Evolutionary conservation across 2,888 invertebrate species (phyloP).

Genomic region (Drosophila subquinaria): DNA sequence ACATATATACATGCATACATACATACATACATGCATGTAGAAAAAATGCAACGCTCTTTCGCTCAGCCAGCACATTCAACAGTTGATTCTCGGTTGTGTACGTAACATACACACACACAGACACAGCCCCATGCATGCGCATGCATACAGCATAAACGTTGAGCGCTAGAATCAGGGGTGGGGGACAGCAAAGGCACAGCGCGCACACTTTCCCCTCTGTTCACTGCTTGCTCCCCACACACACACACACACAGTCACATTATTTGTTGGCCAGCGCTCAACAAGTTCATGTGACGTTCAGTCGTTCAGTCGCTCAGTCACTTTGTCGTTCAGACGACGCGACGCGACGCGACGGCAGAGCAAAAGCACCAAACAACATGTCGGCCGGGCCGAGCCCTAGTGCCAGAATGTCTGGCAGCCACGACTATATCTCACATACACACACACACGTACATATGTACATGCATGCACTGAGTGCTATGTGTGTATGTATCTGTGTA

Average conservation of each 20-base stretch:
- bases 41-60: conserved; percentile 69
- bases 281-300: conserved; percentile 47
- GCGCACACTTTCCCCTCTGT: conserved; percentile 21
- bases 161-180: conserved; percentile 32
- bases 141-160: conserved; percentile 35
- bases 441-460: conserved; percentile 20
- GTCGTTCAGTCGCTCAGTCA: conserved; percentile 69
- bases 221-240: conserved; percentile 3
- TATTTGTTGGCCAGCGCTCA: conserved; percentile 32
- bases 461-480: conserved; percentile 29
- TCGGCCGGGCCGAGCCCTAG: conserved; percentile 69
- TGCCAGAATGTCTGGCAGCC: conserved; percentile 84
- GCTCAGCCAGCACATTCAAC: conserved; percentile 68
- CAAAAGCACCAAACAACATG: conserved; percentile 56
- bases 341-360: conserved; percentile 40
- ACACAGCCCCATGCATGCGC: conserved; percentile 6
- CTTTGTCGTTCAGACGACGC: conserved; percentile 42
- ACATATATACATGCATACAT: conserved; percentile 14
- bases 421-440: conserved; percentile 61
- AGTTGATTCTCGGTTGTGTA: conserved; percentile 68
- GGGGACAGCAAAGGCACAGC: conserved; percentile 28
- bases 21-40: conserved; percentile 10
- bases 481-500: conserved; percentile 35
- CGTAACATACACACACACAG: conserved; percentile 28
- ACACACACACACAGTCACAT: conserved; percentile 7